Conservation (phyloP, 2,113 vertebrate genomes). For the Casuarius casuarius region DNA sequence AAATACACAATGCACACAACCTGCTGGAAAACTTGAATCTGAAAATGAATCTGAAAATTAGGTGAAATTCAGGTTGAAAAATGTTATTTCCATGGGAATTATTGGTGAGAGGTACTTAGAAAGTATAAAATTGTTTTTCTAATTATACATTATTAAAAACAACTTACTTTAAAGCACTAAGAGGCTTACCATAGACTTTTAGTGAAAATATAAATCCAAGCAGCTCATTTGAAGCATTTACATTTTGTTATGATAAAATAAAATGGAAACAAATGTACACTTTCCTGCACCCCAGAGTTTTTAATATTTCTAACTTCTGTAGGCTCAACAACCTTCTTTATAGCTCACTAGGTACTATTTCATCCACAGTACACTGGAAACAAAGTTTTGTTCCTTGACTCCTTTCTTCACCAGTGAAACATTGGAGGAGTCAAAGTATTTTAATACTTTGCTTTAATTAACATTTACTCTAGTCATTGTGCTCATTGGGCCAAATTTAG, state of each 20-base stretch:
- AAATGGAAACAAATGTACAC: background rate
- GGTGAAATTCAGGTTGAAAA: background rate
- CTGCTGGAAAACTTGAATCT: background rate
- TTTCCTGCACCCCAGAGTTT: background rate
- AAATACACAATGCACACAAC: background rate
- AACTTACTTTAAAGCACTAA: background rate
- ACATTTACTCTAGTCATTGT: background rate
- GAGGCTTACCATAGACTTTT: background rate
- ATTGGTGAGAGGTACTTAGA: background rate
- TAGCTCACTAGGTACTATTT: background rate
- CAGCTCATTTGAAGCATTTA: background rate
- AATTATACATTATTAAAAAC: background rate
- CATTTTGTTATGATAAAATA: background rate
- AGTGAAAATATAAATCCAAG: background rate
- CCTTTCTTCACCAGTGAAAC: background rate
- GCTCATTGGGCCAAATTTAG: background rate
- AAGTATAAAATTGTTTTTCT: background rate
- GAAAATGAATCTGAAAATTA: background rate
- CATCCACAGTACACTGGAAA: background rate
- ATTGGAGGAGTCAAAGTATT: background rate
- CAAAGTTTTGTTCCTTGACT: background rate
- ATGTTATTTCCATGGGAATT: background rate
- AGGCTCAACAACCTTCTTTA: background rate
- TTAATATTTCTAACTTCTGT: background rate
- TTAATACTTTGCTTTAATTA: background rate